A percentile compares a stretch with the other conserved stretches of the same genome.
These are phyloP conservation scores for Phrynosoma platyrhinos DNA, from an alignment of 2,113 vertebrate genomes.

Conservation along the genomic window DNA sequence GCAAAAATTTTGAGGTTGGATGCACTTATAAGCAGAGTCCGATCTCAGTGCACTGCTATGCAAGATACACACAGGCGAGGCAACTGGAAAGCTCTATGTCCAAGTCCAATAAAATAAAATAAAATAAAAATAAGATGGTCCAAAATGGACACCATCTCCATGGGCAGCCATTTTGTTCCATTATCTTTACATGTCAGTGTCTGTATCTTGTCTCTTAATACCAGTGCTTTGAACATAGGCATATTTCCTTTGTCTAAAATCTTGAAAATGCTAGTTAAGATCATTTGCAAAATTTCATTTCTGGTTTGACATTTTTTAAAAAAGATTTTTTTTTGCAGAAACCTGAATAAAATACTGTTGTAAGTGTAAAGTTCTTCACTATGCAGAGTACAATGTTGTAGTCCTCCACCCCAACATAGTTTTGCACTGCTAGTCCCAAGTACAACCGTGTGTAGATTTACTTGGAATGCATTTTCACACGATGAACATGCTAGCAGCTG, in stretches of 20 bases:
- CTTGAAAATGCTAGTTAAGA: conserved; percentile 78
- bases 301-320: conserved; percentile 84
- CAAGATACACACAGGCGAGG: conserved; percentile 81
- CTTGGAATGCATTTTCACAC: conserved; percentile 76
- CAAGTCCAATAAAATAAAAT: conserved; percentile 57
- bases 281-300: conserved; percentile 82
- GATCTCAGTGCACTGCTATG: conserved; percentile 79
- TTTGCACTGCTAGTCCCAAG: conserved; percentile 75
- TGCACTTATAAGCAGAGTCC: conserved; percentile 83
- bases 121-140: conserved; percentile 67
- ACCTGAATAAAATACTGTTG: conserved; percentile 89
- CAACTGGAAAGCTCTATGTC: conserved; percentile 81
- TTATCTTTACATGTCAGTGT: conserved; percentile 63
- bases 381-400: conserved; percentile 73
- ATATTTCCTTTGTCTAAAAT: conserved; percentile 79
- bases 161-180: conserved; percentile 51
- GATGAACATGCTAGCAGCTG: conserved; percentile 78
- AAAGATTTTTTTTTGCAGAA: conserved; percentile 81
- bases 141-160: conserved; percentile 62
- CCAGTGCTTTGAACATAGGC: conserved; percentile 82
- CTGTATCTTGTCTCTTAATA: conserved; percentile 74
- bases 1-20: conserved; percentile 83
- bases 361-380: conserved; percentile 71
- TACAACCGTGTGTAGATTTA: conserved; percentile 61
- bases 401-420: conserved; percentile 79